Evolutionary conservation across 2,797 vertebrate genomes (phyloP).

Genomic region (Liparis tanakae): DNA sequence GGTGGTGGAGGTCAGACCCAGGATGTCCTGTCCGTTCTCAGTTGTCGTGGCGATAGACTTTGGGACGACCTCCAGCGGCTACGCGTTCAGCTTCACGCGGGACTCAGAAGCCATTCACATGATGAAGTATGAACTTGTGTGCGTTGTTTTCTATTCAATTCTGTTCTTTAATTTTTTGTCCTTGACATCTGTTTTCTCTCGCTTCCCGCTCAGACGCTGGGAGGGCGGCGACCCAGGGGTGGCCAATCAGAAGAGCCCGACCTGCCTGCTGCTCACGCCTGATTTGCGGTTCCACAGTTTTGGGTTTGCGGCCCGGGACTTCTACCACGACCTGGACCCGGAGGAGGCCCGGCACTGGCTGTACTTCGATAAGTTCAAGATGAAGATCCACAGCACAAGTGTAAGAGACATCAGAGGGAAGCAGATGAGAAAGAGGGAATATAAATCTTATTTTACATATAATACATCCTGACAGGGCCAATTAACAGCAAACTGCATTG

Average conservation of each 20-base stretch:
- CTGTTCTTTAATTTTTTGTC: not conserved
- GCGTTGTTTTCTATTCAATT: not conserved
- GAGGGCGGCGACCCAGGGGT: slow-evolving; percentile 95
- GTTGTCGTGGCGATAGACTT: slow-evolving; percentile 98
- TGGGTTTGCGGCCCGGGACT: slow-evolving; percentile 93
- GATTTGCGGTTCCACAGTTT: slow-evolving; percentile 95
- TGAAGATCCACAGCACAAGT: slow-evolving; percentile 96
- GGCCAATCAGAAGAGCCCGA: slow-evolving; percentile 97
- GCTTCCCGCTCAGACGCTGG: slow-evolving; percentile 87
- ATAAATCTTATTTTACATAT: not conserved
- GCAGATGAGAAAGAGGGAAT: not conserved
- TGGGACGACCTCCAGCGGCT: slow-evolving; percentile 95
- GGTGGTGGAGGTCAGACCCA: slow-evolving; percentile 84
- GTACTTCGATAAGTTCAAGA: slow-evolving; percentile 98
- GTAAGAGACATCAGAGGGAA: slow-evolving; percentile 73
- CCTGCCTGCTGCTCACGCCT: slow-evolving; percentile 92
- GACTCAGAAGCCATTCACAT: slow-evolving; percentile 96
- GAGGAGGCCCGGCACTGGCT: slow-evolving; percentile 94
- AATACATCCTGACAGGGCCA: not conserved
- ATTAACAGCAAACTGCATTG: not conserved
- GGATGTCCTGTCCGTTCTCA: slow-evolving; percentile 80
- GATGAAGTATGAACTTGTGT: slow-evolving; percentile 88
- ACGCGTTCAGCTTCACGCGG: slow-evolving; percentile 93
- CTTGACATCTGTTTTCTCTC: slow-evolving; percentile 7
- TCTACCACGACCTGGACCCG: slow-evolving; percentile 94